Evolutionary conservation across 2,888 invertebrate species (phyloP), one percentile per base, ranked within the genome.

Genomic region (Sycophila texana): DNA sequence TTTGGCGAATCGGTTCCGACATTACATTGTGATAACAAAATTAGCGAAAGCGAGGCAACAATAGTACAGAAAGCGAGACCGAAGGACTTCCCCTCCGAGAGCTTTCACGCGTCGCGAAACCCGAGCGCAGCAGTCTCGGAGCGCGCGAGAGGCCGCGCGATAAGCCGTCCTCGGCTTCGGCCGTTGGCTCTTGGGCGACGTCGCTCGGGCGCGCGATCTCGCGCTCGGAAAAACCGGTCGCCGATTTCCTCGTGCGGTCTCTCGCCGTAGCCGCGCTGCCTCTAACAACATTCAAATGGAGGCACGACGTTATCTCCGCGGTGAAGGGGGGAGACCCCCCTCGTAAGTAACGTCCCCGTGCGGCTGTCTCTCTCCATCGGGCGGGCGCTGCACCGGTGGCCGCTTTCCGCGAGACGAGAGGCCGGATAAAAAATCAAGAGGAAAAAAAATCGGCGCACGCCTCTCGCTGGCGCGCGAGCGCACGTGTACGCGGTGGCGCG

Each of bases 391-490:
- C 39, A 39, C 39, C 39, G 39, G 39, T 39, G 39, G 39, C 39
- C 39, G 39, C 39, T 39, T 39, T 39, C 39, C 39, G 39, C 39
- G 39, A 39, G 39, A 7, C 39, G 39, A 39, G 39, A 39, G 39
- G 39, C 39, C 39, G 10, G 39, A 39, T 5, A 39, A 39, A 39
- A 39, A 39, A 39, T 39, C 39, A 7, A 39, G 39, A 7, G 39
- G 30, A n/a, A 30, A 39, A 39, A 39, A 39, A 39, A 4, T 86
- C 87, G 89, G 89, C 89, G 88, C 89, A 89, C 89, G 89, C 89
- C 89, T 89, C 85, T 87, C 88, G 85, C 85, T 87, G 87, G 87
- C 87, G 86, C 84, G 22, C 26, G 51, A 14, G 14, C 67, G 70
- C 67, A 74, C 30, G 61, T 78, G 75, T 79, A 53, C 57, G 74